Evolutionary conservation across 2,888 invertebrate genomes (phyloP).

Genomic region (Muschampia plurimacula): DNA sequence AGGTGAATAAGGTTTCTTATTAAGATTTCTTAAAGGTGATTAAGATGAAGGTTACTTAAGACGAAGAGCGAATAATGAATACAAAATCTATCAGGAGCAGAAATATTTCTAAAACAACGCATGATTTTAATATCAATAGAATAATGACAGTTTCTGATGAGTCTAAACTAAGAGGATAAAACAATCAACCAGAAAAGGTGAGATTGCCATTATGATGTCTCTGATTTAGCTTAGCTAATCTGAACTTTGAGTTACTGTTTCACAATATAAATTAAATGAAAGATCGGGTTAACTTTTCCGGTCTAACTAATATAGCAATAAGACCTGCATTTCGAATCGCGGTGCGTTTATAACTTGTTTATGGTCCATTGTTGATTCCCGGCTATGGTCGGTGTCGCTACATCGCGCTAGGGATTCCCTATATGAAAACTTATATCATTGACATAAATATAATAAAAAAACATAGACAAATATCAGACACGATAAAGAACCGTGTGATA

Average conservation of each 20-base stretch:
- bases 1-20: too few species aligned
- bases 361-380: conserved; percentile 51
- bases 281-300: conserved; percentile 18
- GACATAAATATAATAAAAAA: not conserved
- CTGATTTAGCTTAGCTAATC: not conserved
- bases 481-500: not conserved
- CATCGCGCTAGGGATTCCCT: conserved; percentile 29
- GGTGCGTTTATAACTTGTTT: conserved; percentile 40
- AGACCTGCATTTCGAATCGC: conserved; percentile 22
- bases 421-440: conserved; percentile 24
- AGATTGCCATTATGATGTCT: not conserved
- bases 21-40: too few species aligned
- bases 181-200: not conserved
- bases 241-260: not conserved
- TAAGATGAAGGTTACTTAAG: not conserved
- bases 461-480: not conserved
- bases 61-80: not conserved
- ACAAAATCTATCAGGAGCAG: too few species aligned
- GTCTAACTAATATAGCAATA: conserved; percentile 35
- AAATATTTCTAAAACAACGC: not conserved
- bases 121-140: not conserved
- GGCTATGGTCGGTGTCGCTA: conserved; percentile 31
- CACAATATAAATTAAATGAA: conserved; percentile 6
- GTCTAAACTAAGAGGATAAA: too few species aligned
- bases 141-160: not conserved